A percentile compares a stretch with the other conserved stretches of the same genome.
Evolutionary conservation across 2,113 vertebrate species (phyloP).

Genomic region (Eulacestoma nigropectus): DNA sequence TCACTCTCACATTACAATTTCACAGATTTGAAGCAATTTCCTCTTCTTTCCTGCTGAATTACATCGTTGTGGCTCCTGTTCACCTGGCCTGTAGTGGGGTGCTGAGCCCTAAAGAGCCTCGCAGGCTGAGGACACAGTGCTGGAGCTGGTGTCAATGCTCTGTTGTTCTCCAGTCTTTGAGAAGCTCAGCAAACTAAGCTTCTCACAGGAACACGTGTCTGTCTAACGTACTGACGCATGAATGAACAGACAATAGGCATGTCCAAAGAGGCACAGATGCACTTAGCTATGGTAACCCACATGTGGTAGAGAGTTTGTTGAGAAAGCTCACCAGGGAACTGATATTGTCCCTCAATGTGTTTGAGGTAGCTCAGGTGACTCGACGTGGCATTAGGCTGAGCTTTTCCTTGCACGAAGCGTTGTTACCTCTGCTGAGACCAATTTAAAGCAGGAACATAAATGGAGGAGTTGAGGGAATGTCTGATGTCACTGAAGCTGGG

Average conservation of each 20-base stretch:
- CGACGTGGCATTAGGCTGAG: accelerated
- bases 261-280: not conserved
- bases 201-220: accelerated
- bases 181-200: not conserved
- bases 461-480: not conserved
- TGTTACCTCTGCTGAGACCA: not conserved
- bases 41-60: not conserved
- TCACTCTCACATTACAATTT: not conserved
- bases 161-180: not conserved
- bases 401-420: not conserved
- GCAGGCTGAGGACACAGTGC: not conserved
- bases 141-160: not conserved
- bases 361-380: not conserved
- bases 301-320: not conserved
- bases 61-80: not conserved
- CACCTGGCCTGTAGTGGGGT: not conserved
- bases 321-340: not conserved
- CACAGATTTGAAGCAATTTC: not conserved
- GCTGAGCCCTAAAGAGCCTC: not conserved
- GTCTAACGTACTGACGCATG: accelerated
- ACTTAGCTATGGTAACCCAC: not conserved
- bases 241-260: not conserved
- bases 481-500: not conserved
- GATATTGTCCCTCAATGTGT: accelerated
- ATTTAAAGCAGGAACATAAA: not conserved